phyloP scores from a whole-genome alignment of 2,113 vertebrate species.

The Lutjanus erythropterus region DNA sequence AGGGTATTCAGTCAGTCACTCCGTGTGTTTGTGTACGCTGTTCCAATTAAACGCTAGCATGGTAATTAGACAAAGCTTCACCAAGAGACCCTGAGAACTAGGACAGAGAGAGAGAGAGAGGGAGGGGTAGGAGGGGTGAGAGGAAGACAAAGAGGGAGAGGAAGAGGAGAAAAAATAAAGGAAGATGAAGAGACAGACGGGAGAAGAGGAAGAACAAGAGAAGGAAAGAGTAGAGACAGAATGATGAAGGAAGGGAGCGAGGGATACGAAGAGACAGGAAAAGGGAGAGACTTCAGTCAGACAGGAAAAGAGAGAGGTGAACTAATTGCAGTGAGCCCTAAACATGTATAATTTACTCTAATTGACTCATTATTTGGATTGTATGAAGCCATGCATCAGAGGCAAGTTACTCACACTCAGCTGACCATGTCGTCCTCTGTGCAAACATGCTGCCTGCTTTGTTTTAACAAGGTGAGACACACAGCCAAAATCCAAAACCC shows the following conservation, averaged over 20 bases:
- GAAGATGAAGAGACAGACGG: constrained; percentile 33
- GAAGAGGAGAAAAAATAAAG: constrained; percentile 18
- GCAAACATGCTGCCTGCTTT: constrained; percentile 45
- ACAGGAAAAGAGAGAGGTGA: constrained; percentile 66
- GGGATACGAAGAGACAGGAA: constrained; percentile 21
- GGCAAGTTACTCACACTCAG: constrained; percentile 68
- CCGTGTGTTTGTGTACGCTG: constrained; percentile 72
- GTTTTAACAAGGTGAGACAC: constrained; percentile 58
- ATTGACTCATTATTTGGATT: constrained; percentile 78
- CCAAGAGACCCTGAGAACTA: constrained; percentile 80
- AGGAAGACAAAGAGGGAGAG: constrained; percentile 52
- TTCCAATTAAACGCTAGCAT: constrained; percentile 81
- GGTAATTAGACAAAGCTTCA: constrained; percentile 83
- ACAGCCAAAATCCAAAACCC: constrained; percentile 23
- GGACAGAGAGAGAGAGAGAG: constrained; percentile 60
- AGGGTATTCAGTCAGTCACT: constrained; percentile 67
- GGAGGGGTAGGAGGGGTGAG: constrained; percentile 8
- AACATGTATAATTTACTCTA: constrained; percentile 79
- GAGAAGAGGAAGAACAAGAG: constrained; percentile 5
- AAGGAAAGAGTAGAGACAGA: constrained; percentile 5
- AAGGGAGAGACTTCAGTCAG: constrained; percentile 29
- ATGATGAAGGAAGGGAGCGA: constrained; percentile 10
- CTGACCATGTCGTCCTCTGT: constrained; percentile 49
- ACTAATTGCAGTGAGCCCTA: constrained; percentile 68
- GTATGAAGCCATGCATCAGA: constrained; percentile 73